Conservation (phyloP, 1,140 invertebrate genomes). For the Ostrea edulis region DNA sequence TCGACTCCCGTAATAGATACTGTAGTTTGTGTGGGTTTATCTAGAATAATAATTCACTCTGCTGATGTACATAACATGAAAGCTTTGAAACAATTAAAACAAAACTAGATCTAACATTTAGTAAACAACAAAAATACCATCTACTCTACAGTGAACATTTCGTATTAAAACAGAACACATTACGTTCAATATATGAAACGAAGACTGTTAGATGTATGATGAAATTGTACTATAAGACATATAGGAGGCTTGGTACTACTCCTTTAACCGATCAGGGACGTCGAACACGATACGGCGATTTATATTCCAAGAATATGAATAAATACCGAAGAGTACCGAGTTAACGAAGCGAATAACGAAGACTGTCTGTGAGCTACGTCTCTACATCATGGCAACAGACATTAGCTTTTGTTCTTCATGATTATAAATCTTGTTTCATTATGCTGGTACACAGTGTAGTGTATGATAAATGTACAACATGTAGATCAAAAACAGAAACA, state of each 20-base stretch:
- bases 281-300: too few species aligned
- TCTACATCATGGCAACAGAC: too few species aligned
- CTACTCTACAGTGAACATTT: slow-evolving; percentile 10
- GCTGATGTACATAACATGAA: slow-evolving; percentile 17
- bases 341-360: too few species aligned
- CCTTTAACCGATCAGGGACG: too few species aligned
- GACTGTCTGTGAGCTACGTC: too few species aligned
- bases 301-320: too few species aligned
- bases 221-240: background rate
- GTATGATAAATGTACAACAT: too few species aligned
- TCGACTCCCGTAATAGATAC: background rate
- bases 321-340: too few species aligned
- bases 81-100: slow-evolving; percentile 8
- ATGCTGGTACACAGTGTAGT: too few species aligned
- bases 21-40: slow-evolving; percentile 1
- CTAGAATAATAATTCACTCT: background rate
- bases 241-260: background rate
- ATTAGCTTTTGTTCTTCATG: too few species aligned
- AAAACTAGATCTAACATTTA: background rate
- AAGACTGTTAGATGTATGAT: slow-evolving; percentile 10
- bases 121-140: background rate
- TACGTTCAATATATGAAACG: background rate
- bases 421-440: too few species aligned
- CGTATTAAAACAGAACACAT: background rate
- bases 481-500: too few species aligned